Conservation (phyloP, 2,113 vertebrate genomes). For the Oryzias celebensis region DNA sequence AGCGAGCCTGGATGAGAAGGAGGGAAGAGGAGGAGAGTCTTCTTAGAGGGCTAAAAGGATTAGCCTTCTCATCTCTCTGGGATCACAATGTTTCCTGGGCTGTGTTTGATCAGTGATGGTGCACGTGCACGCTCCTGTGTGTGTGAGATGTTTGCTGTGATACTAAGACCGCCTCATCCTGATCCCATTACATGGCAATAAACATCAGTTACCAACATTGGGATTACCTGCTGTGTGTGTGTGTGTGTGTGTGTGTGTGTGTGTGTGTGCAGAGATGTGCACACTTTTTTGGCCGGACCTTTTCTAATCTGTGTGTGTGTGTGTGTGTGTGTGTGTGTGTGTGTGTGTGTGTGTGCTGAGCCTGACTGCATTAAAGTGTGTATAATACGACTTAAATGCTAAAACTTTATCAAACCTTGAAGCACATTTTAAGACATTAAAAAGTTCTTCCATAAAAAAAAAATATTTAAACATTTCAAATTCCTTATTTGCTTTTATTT, state of each 20-base stretch:
- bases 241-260: conserved; percentile 37
- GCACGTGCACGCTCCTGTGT: conserved; percentile 30
- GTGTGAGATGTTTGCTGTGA: conserved; percentile 80
- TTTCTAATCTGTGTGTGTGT: conserved; percentile 31
- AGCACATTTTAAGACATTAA: too few relatives aligned
- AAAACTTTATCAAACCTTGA: too few relatives aligned
- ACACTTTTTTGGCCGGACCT: conserved; percentile 61
- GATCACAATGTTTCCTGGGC: conserved; percentile 75
- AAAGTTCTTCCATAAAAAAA: too few relatives aligned
- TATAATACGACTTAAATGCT: too few relatives aligned
- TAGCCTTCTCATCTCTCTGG: conserved; percentile 82
- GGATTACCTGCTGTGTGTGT: conserved; percentile 72
- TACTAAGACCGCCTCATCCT: conserved; percentile 82
- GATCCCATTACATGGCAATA: conserved; percentile 91
- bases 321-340: too few relatives aligned
- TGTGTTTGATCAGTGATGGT: conserved; percentile 59
- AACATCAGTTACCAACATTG: conserved; percentile 79
- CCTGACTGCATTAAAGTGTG: too few relatives aligned
- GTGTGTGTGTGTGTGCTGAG: too few relatives aligned
- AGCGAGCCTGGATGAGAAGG: conserved; percentile 42
- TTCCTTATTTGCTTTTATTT: too few relatives aligned
- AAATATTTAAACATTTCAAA: too few relatives aligned
- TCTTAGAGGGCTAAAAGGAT: conserved; percentile 82
- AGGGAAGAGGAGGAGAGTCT: conserved; percentile 57
- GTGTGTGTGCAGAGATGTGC: conserved; percentile 33